Conservation (phyloP, 2,797 vertebrate species). For the Ambastaia sidthimunki region DNA sequence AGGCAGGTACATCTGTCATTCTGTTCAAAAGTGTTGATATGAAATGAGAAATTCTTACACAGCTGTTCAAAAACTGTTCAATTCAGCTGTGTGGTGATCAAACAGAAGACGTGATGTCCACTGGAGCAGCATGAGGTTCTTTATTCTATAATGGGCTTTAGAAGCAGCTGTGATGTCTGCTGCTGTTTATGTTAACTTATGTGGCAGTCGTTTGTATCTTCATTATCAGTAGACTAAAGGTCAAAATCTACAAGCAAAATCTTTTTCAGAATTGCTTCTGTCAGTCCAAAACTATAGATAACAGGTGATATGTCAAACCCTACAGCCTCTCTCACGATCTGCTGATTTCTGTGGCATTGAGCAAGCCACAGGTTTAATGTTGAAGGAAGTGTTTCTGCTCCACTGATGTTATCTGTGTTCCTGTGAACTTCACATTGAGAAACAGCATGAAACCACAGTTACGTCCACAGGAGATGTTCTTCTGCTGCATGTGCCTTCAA, state of each 20-base stretch:
- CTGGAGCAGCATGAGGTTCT: too few relatives aligned
- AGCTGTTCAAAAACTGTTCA: too few relatives aligned
- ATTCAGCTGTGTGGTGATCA: too few relatives aligned
- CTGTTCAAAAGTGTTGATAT: too few relatives aligned
- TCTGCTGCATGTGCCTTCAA: not conserved
- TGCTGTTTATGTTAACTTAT: not conserved
- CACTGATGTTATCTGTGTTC: slow-evolving; percentile 35
- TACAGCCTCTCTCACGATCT: too few relatives aligned
- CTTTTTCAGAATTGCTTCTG: not conserved
- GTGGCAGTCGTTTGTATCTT: not conserved
- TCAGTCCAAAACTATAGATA: not conserved
- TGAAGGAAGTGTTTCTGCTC: slow-evolving; percentile 23
- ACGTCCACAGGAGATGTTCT: not conserved
- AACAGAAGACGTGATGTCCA: too few relatives aligned
- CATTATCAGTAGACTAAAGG: not conserved
- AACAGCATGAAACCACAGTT: not conserved
- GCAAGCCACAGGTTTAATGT: not conserved
- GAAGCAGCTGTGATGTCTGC: not conserved
- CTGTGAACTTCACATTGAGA: not conserved
- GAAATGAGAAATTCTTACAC: too few relatives aligned
- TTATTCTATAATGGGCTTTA: too few relatives aligned
- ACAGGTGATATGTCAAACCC: too few relatives aligned
- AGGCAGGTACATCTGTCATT: too few relatives aligned
- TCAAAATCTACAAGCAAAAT: not conserved
- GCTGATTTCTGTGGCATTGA: not conserved